Base-by-base conservation (phyloP, 2,888 invertebrate genomes). In the Caenorhabditis zanzibari region DNA sequence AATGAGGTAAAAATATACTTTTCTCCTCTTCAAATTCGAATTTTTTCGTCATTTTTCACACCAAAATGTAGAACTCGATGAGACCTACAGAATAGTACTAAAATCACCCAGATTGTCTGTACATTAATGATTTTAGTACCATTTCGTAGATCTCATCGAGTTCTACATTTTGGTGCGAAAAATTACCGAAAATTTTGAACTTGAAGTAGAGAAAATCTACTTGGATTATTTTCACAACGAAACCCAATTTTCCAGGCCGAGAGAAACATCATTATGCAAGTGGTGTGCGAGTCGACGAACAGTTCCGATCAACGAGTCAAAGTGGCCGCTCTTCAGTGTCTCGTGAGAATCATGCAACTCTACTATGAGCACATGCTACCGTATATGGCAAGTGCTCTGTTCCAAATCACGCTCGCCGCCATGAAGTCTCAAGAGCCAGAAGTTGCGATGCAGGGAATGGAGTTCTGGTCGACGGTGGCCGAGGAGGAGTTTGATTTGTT, bases 391-490 rank as follows among this genome's bases (percentile, higher is more conserved):
- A 96, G 96, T 92, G 99, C 98, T 16, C 94, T 99, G 22, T 99
- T 99, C 93, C 97, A 98, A 95, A 98, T 99, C 80, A 98, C 99
- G 10, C 94, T 99, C 92, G 97, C 97, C 93, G 98, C 99, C 12
- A 99, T 99, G 97, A 97, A 97, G 93, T 96, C 96, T 22, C 96
- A 97, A 86, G 95, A 96, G 87, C 97, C 98, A 93, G 97, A 98
- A 90, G 96, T 99, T 72, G 85, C 86, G 3, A 86, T 92, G 61
- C 92, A 92, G 69, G 99, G 99, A 88, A 98, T 99, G 93, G 99
- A 99, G 93, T 99, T 99, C 94, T 99, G 99, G 99, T 98, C 98
- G 5, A 98, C 97, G 91, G 98, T 99, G 0, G 97, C 98, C 92
- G 99, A 99, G 93, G 99, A 98, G 94, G 99, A 99, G 94, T 96